A percentile compares a stretch with the other conserved stretches of the same genome.
Evolutionary conservation across 2,797 vertebrate genomes (phyloP).

Genomic region (Lepus oiostolus): DNA sequence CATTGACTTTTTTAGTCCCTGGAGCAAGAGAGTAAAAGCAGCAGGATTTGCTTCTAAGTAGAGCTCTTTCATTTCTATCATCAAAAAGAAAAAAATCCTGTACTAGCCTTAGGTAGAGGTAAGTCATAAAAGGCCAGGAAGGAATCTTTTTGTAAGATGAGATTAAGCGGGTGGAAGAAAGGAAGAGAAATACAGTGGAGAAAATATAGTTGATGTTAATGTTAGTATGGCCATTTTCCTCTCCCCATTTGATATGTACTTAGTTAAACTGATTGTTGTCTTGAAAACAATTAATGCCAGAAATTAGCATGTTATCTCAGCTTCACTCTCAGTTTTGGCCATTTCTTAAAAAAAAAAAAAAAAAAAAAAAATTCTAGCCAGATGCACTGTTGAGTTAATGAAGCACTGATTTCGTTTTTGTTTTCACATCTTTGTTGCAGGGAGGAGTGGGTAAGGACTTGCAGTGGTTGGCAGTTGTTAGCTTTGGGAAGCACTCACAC

Average conservation of each 20-base stretch:
- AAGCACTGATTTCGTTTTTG: conserved; percentile 17
- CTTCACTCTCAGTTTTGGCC: background rate
- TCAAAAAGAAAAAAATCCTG: conserved; percentile 17
- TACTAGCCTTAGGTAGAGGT: conserved; percentile 45
- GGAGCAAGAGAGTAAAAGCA: conserved; percentile 49
- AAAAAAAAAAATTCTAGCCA: background rate
- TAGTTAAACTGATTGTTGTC: conserved; percentile 35
- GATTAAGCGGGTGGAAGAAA: conserved; percentile 3
- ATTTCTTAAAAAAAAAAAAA: conserved; percentile 38
- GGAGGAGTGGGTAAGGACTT: background rate
- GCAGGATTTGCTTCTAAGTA: conserved; percentile 57
- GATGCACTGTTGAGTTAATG: conserved; percentile 21
- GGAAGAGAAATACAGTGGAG: background rate
- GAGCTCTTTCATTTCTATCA: conserved; percentile 64
- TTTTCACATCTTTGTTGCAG: conserved; percentile 26
- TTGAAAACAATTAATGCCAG: conserved; percentile 46
- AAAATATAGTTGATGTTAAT: conserved; percentile 31
- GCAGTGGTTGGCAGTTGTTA: conserved; percentile 42
- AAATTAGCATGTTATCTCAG: background rate
- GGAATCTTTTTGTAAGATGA: conserved; percentile 30
- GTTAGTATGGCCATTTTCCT: conserved; percentile 14
- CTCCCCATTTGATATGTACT: conserved; percentile 16
- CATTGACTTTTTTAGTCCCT: conserved; percentile 20
- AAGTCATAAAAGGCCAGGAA: conserved; percentile 55
- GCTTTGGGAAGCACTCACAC: conserved; percentile 6